Base-by-base conservation (phyloP, 37 sponge, comb jelly and placozoan genomes). In the Theonella swinhoei region DNA sequence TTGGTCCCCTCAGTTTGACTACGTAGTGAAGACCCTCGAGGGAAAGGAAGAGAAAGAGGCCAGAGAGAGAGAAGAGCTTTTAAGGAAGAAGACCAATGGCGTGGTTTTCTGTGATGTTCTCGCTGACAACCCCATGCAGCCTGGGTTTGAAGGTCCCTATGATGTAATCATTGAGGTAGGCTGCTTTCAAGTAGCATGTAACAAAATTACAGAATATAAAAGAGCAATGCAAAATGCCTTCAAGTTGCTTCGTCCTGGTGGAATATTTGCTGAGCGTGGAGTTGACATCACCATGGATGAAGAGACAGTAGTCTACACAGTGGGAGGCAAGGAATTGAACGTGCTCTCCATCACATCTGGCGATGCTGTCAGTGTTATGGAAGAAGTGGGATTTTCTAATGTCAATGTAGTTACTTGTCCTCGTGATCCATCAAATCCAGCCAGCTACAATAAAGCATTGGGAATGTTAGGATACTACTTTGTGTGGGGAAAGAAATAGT, bases 11-110 rank as follows among this genome's bases (percentile, higher is more conserved):
- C n/a, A n/a, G n/a, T n/a, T n/a, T n/a, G n/a, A n/a, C n/a, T n/a
- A n/a, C n/a, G n/a, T n/a, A n/a, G 68, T 66, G 22, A 66, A 66
- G 68, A 66, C 68, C 17, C 68, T 66, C 31, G 68, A 66, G 68
- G 68, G 68, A 66, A 66, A 66, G 68, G 68, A 19, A 9, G 68
- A 66, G 31, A 66, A 66, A 24, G 68, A 66, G 68, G 68, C 68
- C 31, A 29, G 68, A 24, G 31, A 30, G 28, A 66, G 68, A 66
- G 31, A 59, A 59, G 54, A 14, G 54, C 28, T 9, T 7, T 24
- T 5, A 66, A 29, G 7, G 28, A n/a, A 24, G 8, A 29, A 66
- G 68, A 66, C n/a, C 31, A 9, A 5, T 8, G 31, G 31, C 4
- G 39, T 23, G 7, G 72, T 72, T 47, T 47, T 47, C 54, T 47